Evolutionary conservation across 1,140 invertebrate species (phyloP).

Genomic region (Zaprionus ornatus): DNA sequence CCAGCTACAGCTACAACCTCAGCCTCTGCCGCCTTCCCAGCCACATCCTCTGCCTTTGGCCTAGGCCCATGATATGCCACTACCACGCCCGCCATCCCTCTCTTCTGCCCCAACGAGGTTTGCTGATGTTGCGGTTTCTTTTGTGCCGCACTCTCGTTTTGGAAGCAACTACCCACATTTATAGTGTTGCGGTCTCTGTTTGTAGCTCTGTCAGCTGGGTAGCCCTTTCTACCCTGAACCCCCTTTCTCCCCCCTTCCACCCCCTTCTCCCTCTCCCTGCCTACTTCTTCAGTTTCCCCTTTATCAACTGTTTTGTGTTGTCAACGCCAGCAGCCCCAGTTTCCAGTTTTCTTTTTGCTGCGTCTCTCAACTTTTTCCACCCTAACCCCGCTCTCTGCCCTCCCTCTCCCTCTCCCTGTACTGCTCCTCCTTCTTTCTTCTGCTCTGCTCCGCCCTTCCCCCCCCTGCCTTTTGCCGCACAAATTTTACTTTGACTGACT

Average conservation of each 20-base stretch:
- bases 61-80: background rate
- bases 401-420: background rate
- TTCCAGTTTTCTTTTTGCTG: slow-evolving; percentile 32
- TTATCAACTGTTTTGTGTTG: slow-evolving; percentile 50
- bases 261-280: background rate
- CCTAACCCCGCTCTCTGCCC: background rate
- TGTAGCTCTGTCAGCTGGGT: slow-evolving; percentile 16
- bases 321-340: slow-evolving; percentile 67
- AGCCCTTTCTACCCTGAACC: slow-evolving; percentile 20
- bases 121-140: slow-evolving; percentile 82
- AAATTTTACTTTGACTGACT: slow-evolving; percentile 76
- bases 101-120: slow-evolving; percentile 28
- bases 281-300: background rate
- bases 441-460: too few species aligned
- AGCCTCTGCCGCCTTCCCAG: background rate
- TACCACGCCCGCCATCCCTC: background rate
- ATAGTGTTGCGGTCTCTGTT: slow-evolving; percentile 75
- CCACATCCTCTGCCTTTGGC: background rate
- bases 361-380: slow-evolving; percentile 16
- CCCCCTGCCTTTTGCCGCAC: slow-evolving; percentile 21
- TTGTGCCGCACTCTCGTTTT: slow-evolving; percentile 59
- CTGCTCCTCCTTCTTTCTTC: too few species aligned
- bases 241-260: background rate
- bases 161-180: slow-evolving; percentile 70
- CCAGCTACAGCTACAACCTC: background rate